These are phyloP conservation scores for Pipistrellus pygmaeus DNA, from an alignment of 2,797 vertebrate species.

Conservation along the genomic window DNA sequence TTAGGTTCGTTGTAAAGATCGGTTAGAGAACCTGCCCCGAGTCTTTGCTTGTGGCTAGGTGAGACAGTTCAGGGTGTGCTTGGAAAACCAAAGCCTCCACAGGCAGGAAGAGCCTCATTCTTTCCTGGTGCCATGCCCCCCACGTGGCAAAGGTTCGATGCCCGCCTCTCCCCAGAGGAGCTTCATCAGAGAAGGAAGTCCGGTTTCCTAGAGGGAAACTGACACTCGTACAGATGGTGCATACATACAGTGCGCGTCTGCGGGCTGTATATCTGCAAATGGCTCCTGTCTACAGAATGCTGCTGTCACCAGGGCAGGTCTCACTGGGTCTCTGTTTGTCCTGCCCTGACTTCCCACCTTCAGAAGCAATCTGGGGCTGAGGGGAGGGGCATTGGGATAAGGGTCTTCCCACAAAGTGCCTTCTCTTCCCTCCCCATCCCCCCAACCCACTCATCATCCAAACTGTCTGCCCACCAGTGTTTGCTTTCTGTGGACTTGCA, in stretches of 20 bases:
- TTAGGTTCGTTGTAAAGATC: background rate
- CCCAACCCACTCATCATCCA: background rate
- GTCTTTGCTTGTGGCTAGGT: background rate
- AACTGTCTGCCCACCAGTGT: background rate
- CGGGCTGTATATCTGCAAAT: background rate
- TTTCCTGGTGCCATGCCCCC: background rate
- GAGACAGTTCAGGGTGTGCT: background rate
- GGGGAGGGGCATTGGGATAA: too few species aligned
- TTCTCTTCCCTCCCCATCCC: background rate
- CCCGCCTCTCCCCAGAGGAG: background rate
- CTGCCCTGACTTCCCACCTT: background rate
- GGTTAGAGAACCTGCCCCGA: background rate
- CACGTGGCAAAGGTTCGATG: background rate
- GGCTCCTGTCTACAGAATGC: background rate
- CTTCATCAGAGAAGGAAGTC: background rate
- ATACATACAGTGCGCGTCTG: background rate
- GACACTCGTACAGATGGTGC: fast-evolving
- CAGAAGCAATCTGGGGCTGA: background rate
- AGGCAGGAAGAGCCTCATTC: background rate
- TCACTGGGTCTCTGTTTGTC: background rate
- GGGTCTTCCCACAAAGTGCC: background rate
- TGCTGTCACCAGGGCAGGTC: background rate
- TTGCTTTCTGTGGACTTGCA: background rate
- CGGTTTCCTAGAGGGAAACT: background rate
- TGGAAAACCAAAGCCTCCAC: background rate